Evolutionary conservation across 2,888 invertebrate genomes (phyloP).

Genomic region (Subacronicta megacephala): DNA sequence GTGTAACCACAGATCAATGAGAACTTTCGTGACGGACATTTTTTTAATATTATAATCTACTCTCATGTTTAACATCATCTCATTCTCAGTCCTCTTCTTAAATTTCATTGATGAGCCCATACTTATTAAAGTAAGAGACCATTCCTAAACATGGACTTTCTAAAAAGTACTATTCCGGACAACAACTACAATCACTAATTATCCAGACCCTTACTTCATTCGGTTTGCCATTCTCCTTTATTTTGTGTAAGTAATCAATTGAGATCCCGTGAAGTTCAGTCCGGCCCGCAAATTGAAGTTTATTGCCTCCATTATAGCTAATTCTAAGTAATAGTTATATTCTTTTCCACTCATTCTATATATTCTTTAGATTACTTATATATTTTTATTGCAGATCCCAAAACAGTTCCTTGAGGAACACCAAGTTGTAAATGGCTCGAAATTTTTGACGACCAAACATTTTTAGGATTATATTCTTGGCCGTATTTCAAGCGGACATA

Average conservation of each 20-base stretch:
- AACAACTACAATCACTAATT: not conserved
- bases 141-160: too few species aligned
- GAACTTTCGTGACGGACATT: conserved; percentile 1
- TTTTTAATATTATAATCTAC: not conserved
- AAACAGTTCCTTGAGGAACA: not conserved
- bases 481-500: too few species aligned
- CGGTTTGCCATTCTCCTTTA: not conserved
- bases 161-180: too few species aligned
- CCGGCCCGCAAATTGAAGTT: not conserved
- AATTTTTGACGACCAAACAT: not conserved
- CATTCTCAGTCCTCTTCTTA: too few species aligned
- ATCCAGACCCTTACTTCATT: not conserved
- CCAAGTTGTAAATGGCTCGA: not conserved
- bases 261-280: not conserved
- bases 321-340: not conserved
- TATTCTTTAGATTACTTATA: not conserved
- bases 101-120: too few species aligned
- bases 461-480: too few species aligned
- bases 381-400: not conserved
- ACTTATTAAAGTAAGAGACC: too few species aligned
- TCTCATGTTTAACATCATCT: too few species aligned
- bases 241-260: not conserved
- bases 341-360: not conserved
- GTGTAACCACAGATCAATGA: conserved; percentile 2
- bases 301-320: not conserved